Percentiles rank a stretch among this genome's conserved stretches.
Evolutionary conservation across 2,113 vertebrate species (phyloP).

Genomic region (Sapajus apella): DNA sequence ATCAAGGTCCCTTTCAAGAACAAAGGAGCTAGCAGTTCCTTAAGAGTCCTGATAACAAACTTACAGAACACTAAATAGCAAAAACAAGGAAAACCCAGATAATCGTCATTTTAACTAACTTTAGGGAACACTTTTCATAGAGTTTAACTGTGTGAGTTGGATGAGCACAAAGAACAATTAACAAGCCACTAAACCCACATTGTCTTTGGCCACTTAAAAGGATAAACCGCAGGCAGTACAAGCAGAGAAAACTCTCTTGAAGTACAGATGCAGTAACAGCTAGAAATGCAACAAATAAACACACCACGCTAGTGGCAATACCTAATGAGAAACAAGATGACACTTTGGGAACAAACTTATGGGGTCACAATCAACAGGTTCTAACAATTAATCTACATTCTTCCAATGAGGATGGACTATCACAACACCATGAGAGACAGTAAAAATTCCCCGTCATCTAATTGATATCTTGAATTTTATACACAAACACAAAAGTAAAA

Average conservation of each 20-base stretch:
- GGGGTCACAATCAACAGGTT: background rate
- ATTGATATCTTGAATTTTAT: background rate
- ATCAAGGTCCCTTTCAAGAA: slow-evolving; percentile 15
- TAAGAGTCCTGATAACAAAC: slow-evolving; percentile 52
- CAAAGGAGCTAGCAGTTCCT: slow-evolving; percentile 3
- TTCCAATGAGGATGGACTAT: background rate
- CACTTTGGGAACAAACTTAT: background rate
- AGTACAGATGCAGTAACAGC: background rate
- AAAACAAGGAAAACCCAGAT: slow-evolving; percentile 51
- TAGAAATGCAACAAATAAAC: slow-evolving; percentile 17
- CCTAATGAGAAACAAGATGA: background rate
- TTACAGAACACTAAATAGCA: slow-evolving; percentile 10
- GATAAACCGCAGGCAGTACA: background rate
- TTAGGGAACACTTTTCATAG: slow-evolving; percentile 3
- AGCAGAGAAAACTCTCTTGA: background rate
- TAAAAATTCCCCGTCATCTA: slow-evolving; percentile 8
- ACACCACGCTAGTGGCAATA: background rate
- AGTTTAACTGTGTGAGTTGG: background rate
- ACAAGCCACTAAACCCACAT: slow-evolving; percentile 31
- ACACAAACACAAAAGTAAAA: slow-evolving; percentile 44
- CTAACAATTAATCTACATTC: background rate
- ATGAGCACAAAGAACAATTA: slow-evolving; percentile 64
- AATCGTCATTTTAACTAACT: slow-evolving; percentile 31
- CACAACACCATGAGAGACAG: background rate
- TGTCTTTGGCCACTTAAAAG: slow-evolving; percentile 44